Conservation (phyloP, 92 coral and sea anemone species). For the Palythoa heliodiscus region DNA sequence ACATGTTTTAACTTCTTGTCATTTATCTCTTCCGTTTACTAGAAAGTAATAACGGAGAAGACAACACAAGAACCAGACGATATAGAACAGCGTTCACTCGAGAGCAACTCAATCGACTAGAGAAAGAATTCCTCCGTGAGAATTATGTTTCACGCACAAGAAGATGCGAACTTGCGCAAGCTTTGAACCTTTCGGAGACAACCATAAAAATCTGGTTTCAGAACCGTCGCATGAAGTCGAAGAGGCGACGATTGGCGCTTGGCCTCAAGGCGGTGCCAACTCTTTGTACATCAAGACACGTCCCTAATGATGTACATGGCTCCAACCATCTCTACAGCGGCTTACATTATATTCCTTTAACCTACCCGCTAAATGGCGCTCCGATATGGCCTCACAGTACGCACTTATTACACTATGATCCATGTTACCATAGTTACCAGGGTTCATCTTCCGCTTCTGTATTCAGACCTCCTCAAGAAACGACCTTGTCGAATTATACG, state of each 20-base stretch:
- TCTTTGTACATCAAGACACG: conserved; percentile 74
- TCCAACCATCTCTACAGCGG: conserved; percentile 81
- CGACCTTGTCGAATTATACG: conserved; percentile 3
- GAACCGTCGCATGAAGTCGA: conserved; percentile 88
- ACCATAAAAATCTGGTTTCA: conserved; percentile 95
- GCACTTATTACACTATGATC: conserved; percentile 82
- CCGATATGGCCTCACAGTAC: conserved; percentile 86
- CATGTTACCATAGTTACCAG: conserved; percentile 78
- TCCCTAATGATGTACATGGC: conserved; percentile 66
- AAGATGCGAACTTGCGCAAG: conserved; percentile 82
- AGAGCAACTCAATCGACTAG: conserved; percentile 82
- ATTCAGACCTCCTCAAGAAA: conserved; percentile 41
- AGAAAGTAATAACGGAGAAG: conserved; percentile 45
- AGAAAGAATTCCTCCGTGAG: conserved; percentile 87
- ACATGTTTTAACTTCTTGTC: neutral
- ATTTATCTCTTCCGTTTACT: neutral
- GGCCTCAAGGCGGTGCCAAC: conserved; percentile 82
- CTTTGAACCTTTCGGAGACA: conserved; percentile 82
- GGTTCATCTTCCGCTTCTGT: conserved; percentile 18
- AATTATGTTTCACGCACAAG: conserved; percentile 88
- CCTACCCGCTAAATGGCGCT: conserved; percentile 69
- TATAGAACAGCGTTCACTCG: conserved; percentile 91
- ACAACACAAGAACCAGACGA: conserved; percentile 76
- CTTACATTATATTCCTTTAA: conserved; percentile 89
- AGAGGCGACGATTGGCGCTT: conserved; percentile 86